Conservation (phyloP, 2,113 vertebrate genomes). For the Clarias magur region DNA sequence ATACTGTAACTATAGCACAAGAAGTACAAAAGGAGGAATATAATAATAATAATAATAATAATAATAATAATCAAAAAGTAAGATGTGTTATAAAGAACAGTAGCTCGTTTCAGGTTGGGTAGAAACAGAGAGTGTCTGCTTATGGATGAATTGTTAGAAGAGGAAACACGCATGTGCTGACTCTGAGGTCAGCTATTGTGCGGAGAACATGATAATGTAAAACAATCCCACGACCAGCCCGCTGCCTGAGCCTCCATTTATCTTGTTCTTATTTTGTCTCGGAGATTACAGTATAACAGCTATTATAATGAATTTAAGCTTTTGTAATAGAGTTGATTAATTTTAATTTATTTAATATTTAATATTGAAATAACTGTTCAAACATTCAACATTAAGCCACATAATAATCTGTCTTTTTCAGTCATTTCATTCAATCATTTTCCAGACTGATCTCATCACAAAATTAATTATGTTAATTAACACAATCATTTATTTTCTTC, state of each 20-base stretch:
- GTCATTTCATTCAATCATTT: neutral
- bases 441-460: neutral
- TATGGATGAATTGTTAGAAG: constrained; percentile 12
- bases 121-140: neutral
- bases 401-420: neutral
- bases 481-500: neutral
- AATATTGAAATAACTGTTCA: neutral
- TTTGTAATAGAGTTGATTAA: neutral
- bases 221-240: neutral
- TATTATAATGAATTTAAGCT: neutral
- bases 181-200: neutral
- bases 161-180: constrained; percentile 5
- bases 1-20: neutral
- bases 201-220: neutral
- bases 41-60: constrained; percentile 15
- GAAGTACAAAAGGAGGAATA: constrained; percentile 21
- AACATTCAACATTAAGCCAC: neutral
- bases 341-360: neutral
- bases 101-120: constrained; percentile 14
- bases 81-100: constrained; percentile 31
- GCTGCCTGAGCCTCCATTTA: neutral
- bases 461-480: neutral
- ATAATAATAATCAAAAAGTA: constrained; percentile 30
- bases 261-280: constrained; percentile 12
- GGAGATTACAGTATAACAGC: neutral